Base-by-base conservation (phyloP, 1,140 invertebrate genomes). In the Atta texana region DNA sequence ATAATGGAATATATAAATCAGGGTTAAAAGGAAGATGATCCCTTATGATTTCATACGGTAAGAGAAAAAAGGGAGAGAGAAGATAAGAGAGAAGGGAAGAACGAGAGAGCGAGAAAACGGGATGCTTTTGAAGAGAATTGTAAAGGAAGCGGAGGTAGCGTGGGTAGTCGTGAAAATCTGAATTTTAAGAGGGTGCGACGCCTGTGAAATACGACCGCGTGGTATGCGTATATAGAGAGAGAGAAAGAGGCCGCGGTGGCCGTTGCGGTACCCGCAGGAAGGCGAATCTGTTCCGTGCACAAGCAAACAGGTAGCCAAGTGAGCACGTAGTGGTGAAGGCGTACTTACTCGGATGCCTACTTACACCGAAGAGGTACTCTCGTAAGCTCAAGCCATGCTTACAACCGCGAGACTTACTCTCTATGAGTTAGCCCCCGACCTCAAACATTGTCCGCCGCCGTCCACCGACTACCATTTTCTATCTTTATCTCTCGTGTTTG, bases 141-240 rank as follows among this genome's bases (percentile, higher is more conserved):
- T 84, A 75, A 84, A 84, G 69, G 80, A 75, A 84, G 69, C 57
- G 69, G 39, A 59, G 53, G 80, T 61, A 61, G 68, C 69, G 80
- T 74, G 72, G 84, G 77, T 78, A 76, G 74, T 86, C 76, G 55
- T 77, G 71, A 51, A 51, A 75, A 89, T 90, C 88, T 90, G 85
- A 85, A 90, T 90, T 90, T 90, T 89, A 89, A 89, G 86, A 90
- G 88, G 76, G 69, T 72, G 76, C 84, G 74, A 89, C 84, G 88
- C 49, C 88, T 86, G 86, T 75, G 77, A 90, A 90, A 90, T 90
- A 90, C 80, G 68, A 78, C 85, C 85, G 72, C 28, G 85, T 12
- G 51, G 72, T 39, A 69, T 66, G 28, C 55, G 18, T 34, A 31
- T 44, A 69, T 12, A 59, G 64, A 71, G 74, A 89, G 39, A 44